Conservation (phyloP, 2,888 invertebrate genomes). For the Temnothorax unifasciatus region DNA sequence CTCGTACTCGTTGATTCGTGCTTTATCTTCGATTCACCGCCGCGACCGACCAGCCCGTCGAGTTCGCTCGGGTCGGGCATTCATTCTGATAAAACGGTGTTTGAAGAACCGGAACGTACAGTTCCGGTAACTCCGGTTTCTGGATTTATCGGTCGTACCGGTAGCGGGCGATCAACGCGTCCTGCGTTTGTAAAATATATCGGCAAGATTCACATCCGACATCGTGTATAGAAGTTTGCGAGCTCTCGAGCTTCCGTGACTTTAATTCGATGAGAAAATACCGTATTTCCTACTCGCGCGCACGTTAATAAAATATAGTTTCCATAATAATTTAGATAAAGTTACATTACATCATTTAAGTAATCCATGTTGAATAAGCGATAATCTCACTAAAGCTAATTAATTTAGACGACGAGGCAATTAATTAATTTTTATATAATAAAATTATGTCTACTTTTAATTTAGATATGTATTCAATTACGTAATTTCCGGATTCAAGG, state of each 20-base stretch:
- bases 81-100: slow-evolving; percentile 62
- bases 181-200: not conserved
- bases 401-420: not conserved
- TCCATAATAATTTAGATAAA: not conserved
- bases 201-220: not conserved
- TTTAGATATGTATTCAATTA: not conserved
- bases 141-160: slow-evolving; percentile 10
- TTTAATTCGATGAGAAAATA: not conserved
- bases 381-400: not conserved
- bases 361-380: not conserved
- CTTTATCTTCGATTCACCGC: slow-evolving; percentile 55
- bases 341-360: not conserved
- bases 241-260: not conserved
- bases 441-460: not conserved
- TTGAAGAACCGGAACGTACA: slow-evolving; percentile 42
- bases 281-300: not conserved
- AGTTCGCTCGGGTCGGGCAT: slow-evolving; percentile 56
- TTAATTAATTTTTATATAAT: slow-evolving; percentile 6
- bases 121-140: slow-evolving; percentile 25
- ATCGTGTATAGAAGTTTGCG: not conserved
- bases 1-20: slow-evolving; percentile 29
- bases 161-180: not conserved
- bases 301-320: too few relatives aligned
- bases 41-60: slow-evolving; percentile 45
- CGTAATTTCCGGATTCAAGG: not conserved